Evolutionary conservation across 1,140 invertebrate species (phyloP).

Genomic region (Conus ventricosus): DNA sequence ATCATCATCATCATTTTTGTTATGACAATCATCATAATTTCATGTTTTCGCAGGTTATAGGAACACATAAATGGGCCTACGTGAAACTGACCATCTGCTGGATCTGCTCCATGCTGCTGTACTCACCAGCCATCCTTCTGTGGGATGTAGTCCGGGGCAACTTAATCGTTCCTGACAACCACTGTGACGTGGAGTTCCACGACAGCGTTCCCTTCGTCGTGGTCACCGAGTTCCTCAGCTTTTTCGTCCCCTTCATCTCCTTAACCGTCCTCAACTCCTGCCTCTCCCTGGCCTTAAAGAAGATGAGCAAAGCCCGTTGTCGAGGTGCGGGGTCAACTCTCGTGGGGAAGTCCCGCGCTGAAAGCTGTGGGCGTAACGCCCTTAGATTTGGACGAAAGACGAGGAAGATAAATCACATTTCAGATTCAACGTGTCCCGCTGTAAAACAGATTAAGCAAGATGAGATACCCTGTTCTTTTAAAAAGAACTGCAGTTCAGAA

Average conservation of each 20-base stretch:
- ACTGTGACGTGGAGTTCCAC: conserved; percentile 61
- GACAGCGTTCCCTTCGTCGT: conserved; percentile 51
- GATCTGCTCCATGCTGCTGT: conserved; percentile 51
- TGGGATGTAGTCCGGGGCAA: conserved; percentile 55
- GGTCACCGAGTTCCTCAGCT: conserved; percentile 52
- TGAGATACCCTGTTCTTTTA: not conserved
- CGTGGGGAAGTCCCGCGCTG: not conserved
- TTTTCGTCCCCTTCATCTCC: conserved; percentile 51
- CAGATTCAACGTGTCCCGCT: not conserved
- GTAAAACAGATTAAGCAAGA: not conserved
- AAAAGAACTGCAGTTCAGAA: not conserved
- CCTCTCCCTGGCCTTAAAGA: conserved; percentile 50
- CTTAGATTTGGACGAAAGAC: not conserved
- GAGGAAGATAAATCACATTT: not conserved
- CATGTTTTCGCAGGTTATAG: not conserved
- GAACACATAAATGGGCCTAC: conserved; percentile 5
- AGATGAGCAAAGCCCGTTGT: not conserved
- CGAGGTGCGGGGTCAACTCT: not conserved
- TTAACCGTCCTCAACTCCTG: conserved; percentile 49
- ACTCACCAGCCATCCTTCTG: conserved; percentile 61
- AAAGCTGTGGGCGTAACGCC: not conserved
- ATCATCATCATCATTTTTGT: not conserved
- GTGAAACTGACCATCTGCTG: conserved; percentile 34
- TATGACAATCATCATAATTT: not conserved
- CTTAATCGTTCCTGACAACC: conserved; percentile 31